phyloP scores from a whole-genome alignment of 1,140 invertebrate species.

The Oreohelix idahoensis region DNA sequence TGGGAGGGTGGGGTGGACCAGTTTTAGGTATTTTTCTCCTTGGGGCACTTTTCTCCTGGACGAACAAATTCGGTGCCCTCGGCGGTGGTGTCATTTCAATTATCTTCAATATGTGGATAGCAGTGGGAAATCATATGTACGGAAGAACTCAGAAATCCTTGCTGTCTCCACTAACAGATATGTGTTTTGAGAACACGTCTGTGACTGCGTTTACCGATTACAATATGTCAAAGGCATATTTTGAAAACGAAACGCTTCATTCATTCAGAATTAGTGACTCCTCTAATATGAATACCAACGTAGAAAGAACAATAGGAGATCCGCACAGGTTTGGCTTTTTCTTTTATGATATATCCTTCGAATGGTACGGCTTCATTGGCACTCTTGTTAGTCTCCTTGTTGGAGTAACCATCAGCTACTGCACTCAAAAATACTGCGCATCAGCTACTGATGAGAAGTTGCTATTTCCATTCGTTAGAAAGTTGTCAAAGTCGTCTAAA shows the following conservation, averaged over 20 bases:
- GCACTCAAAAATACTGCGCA: not conserved
- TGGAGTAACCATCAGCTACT: not conserved
- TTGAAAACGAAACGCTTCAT: not conserved
- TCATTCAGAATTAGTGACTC: not conserved
- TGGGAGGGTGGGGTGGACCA: constrained; percentile 86
- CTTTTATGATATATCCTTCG: not conserved
- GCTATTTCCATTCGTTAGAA: not conserved
- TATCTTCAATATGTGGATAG: constrained; percentile 1
- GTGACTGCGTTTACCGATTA: too few species aligned
- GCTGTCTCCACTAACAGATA: not conserved
- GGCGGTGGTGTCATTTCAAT: not conserved
- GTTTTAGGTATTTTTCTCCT: constrained; percentile 73
- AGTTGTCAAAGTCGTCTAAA: too few species aligned
- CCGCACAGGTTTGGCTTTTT: not conserved
- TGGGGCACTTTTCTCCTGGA: constrained; percentile 85
- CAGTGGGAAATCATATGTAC: not conserved
- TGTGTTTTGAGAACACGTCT: not conserved
- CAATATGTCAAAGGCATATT: not conserved
- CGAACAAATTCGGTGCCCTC: constrained; percentile 63
- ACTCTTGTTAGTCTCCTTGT: not conserved
- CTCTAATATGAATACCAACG: not conserved
- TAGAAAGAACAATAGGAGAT: not conserved
- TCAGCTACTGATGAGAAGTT: not conserved
- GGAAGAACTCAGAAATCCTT: not conserved
- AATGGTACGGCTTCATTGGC: not conserved